A percentile compares a stretch with the other conserved stretches of the same genome.
Evolutionary conservation across 1,140 invertebrate genomes (phyloP).

Genomic region (Yoshiicerus persimilis): DNA sequence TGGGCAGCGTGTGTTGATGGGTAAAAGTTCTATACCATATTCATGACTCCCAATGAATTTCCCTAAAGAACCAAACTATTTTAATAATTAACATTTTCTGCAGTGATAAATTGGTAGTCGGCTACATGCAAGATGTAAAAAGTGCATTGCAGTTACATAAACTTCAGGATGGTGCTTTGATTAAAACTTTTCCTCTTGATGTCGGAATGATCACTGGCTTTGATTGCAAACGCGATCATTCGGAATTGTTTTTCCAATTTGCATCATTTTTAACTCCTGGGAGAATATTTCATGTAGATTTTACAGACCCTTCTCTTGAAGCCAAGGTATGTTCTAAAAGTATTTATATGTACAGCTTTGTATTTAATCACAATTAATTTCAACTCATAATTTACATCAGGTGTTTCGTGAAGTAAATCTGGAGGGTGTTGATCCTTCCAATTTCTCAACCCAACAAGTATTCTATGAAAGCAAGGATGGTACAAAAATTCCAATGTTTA

Average conservation of each 20-base stretch:
- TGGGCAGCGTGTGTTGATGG: conserved; percentile 79
- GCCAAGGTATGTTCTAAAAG: conserved; percentile 66
- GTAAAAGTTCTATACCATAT: too few species aligned
- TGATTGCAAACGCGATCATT: conserved; percentile 79
- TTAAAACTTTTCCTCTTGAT: conserved; percentile 75
- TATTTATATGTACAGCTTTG: too few species aligned
- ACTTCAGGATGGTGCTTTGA: conserved; percentile 69
- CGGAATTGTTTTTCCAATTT: conserved; percentile 92
- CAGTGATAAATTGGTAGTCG: conserved; percentile 79
- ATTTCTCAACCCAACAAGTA: conserved; percentile 84
- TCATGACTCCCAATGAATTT: neutral
- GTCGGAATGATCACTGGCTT: conserved; percentile 83
- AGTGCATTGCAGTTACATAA: conserved; percentile 72
- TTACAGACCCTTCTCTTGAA: conserved; percentile 65
- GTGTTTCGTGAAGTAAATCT: conserved; percentile 81
- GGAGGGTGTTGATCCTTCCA: conserved; percentile 75
- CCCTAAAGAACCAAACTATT: neutral
- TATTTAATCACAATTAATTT: conserved; percentile 40
- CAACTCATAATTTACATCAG: conserved; percentile 48
- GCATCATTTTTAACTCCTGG: conserved; percentile 90
- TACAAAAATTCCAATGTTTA: conserved; percentile 96
- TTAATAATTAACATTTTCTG: neutral
- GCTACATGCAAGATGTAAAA: conserved; percentile 94
- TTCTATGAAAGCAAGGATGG: conserved; percentile 95
- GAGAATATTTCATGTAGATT: conserved; percentile 84